Percentiles rank a stretch among this genome's conserved stretches.
phyloP scores from a whole-genome alignment of 2,888 invertebrate genomes.

The Andrena flavipes region DNA sequence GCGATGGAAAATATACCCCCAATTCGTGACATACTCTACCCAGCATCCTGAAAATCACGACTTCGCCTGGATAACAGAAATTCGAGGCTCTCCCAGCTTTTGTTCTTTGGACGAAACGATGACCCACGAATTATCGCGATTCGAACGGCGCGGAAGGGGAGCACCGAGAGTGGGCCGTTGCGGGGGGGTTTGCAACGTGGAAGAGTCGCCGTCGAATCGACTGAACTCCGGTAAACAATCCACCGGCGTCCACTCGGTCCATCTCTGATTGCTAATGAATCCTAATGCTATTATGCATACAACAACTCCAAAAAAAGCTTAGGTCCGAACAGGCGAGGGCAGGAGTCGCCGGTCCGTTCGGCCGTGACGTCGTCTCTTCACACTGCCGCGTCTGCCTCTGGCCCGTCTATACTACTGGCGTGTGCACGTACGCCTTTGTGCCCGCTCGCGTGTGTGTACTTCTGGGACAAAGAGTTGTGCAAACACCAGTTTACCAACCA shows the following conservation, averaged over 20 bases:
- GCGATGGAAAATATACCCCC: not conserved
- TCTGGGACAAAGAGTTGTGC: slow-evolving; percentile 83
- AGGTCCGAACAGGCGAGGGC: slow-evolving; percentile 73
- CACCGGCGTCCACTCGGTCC: slow-evolving; percentile 74
- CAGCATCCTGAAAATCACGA: not conserved
- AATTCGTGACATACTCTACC: not conserved
- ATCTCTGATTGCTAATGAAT: slow-evolving; percentile 85
- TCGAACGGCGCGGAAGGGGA: slow-evolving; percentile 47
- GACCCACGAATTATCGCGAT: slow-evolving; percentile 17
- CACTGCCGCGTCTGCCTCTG: slow-evolving; percentile 65
- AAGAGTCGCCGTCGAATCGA: slow-evolving; percentile 63
- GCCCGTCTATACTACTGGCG: slow-evolving; percentile 19
- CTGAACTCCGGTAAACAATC: slow-evolving; percentile 81
- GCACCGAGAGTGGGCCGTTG: slow-evolving; percentile 28
- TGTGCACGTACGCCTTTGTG: slow-evolving; percentile 52
- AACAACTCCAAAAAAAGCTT: slow-evolving; percentile 81
- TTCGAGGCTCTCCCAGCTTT: slow-evolving; percentile 19
- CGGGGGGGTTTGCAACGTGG: slow-evolving; percentile 58
- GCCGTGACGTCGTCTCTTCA: slow-evolving; percentile 61
- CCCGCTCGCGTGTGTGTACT: slow-evolving; percentile 69
- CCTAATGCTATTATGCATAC: slow-evolving; percentile 84
- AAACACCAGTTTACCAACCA: slow-evolving; percentile 79
- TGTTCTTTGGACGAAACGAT: slow-evolving; percentile 19
- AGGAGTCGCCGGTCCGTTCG: slow-evolving; percentile 73
- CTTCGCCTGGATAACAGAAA: not conserved